Evolutionary conservation across 2,797 vertebrate species (phyloP), one percentile per base, ranked within the genome.

Genomic region (Spinibarbus caldwelli): DNA sequence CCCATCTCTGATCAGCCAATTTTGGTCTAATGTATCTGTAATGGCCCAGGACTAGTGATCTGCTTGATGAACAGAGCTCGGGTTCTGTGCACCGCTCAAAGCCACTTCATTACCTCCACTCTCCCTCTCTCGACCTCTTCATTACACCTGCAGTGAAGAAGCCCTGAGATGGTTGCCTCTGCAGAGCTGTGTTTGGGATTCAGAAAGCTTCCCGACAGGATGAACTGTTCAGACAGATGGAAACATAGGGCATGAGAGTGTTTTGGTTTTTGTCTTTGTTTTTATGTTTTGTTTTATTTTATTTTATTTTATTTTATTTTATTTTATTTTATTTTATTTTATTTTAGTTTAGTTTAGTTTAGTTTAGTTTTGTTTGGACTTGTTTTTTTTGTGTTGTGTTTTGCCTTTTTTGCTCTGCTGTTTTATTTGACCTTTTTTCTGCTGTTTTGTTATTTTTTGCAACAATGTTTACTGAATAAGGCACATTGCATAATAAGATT

Each of bases 1-100:
- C 88, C 86, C 49, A 89, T 78, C 88, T 92, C 91, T 90, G 91
- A 91, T 90, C 84, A 62, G 86, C 87, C 90, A 93, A 86, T 86
- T 47, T 94, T 92, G 94, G 91, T 92, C 91, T 94, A 91, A 93
- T 92, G 86, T 89, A 85, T 90, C 92, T 89, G 88, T 93, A 93
- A 93, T 92, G 91, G 90, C 87, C 80, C 90, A 62, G 87, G 90
- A 93, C 92, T 91, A 76, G 90, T 91, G 91, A 90, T 88, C 86
- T 89, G 86, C 88, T 90, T 90, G 85, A 89, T 85, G 89, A 84
- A 86, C 88, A 67, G 88, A 26, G 85, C 84, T 90, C 70, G 41
- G 83, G 85, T 90, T 88, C 89, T 90, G 83, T 87, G 90, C 45
- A 15, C 49, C 1, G 14, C 49, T 62, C 83, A 59, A 36, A 79